Evolutionary conservation across 2,888 invertebrate species (phyloP), one percentile per base, ranked within the genome.

Genomic region (Rotaria sp.): DNA sequence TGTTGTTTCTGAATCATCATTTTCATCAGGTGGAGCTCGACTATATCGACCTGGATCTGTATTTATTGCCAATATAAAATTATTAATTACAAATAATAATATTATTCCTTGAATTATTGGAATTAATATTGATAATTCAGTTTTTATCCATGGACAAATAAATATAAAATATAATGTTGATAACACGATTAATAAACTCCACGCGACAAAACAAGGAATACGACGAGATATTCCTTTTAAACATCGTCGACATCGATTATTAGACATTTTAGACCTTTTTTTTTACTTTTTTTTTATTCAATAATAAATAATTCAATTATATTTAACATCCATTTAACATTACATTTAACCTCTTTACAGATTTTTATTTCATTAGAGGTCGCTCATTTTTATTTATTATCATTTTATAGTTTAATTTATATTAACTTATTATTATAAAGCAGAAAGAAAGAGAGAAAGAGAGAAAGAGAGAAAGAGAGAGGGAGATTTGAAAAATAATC

Each of bases 11-110:
- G 41, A 41, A 45, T 80, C 45, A 45, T 80, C 80, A 45, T 80
- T 80, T 80, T 80, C 80, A 45, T 80, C 80, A 15, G 41, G 80
- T 80, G 80, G 41, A 21, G 80, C 80, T 45, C 80, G 15, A 45
- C 13, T 45, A 45, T 80, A 80, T 80, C 85, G 48, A 90, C 97
- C 98, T 90, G 97, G 97, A 93, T 98, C 97, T 96, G 98, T 97
- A 92, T 97, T 97, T 90, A 98, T 98, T 89, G 99, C 97, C 92
- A 98, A 93, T 89, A 96, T 96, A 92, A 99, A 97, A 93, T 99
- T 99, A 92, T 97, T 95, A 92, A 98, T 93, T 90, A 98, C 97
- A 93, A 97, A 96, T 92, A 98, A 94, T 89, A 97, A 96, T 91
- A 99, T 94, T 89, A 97, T 94, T 89, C 95, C 96, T 93, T 98